Evolutionary conservation across 2,113 vertebrate genomes (phyloP).

Genomic region (Caranx ignobilis): DNA sequence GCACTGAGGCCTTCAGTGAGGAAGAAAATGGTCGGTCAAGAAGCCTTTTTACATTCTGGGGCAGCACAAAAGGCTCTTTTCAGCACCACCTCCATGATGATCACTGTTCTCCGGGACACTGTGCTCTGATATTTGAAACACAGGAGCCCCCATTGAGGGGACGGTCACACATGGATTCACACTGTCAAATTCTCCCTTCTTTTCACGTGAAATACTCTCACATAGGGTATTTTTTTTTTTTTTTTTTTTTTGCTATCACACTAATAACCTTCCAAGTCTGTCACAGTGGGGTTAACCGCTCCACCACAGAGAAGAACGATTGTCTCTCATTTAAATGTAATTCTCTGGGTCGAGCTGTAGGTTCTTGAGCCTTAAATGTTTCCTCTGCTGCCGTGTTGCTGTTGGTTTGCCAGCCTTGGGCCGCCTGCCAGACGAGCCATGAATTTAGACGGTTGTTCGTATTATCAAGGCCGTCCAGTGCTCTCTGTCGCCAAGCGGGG

Average conservation of each 20-base stretch:
- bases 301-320: neutral
- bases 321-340: neutral
- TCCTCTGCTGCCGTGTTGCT: slow-evolving; percentile 6
- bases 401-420: neutral
- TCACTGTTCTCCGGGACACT: slow-evolving; percentile 55
- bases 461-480: slow-evolving; percentile 23
- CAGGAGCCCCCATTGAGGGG: slow-evolving; percentile 63
- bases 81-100: slow-evolving; percentile 61
- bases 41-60: slow-evolving; percentile 60
- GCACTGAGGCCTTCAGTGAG: slow-evolving; percentile 46
- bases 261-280: slow-evolving; percentile 21
- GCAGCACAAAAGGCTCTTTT: slow-evolving; percentile 78
- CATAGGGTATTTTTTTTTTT: neutral
- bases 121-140: slow-evolving; percentile 55
- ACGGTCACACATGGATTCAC: slow-evolving; percentile 59
- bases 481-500: slow-evolving; percentile 11
- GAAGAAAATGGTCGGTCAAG: slow-evolving; percentile 46
- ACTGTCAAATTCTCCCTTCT: slow-evolving; percentile 50
- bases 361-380: neutral
- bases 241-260: slow-evolving; percentile 25
- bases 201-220: slow-evolving; percentile 52
- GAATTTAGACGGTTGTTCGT: slow-evolving; percentile 29
- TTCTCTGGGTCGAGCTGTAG: neutral
- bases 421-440: slow-evolving; percentile 3
- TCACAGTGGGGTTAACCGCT: neutral